phyloP scores from a whole-genome alignment of 2,888 invertebrate species.

The Yponomeuta cagnagella region DNA sequence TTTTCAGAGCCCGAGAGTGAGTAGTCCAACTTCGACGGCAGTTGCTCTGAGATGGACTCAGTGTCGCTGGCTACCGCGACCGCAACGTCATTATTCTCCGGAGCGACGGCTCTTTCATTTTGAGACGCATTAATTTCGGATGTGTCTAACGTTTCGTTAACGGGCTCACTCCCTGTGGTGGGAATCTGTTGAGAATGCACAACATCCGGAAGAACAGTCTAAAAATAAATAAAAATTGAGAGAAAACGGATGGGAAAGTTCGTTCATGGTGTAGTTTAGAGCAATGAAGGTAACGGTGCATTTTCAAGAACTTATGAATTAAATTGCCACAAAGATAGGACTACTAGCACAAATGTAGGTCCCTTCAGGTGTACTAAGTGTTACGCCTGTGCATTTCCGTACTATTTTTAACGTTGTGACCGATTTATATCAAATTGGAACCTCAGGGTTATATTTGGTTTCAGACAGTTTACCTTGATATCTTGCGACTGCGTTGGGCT shows the following conservation, averaged over 20 bases:
- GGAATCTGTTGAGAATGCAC: constrained; percentile 69
- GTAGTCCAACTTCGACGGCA: constrained; percentile 56
- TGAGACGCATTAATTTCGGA: constrained; percentile 34
- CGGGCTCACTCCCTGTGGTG: constrained; percentile 37
- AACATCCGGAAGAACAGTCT: constrained; percentile 73
- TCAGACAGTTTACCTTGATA: constrained; percentile 42
- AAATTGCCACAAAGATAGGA: neutral
- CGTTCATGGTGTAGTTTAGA: constrained; percentile 10
- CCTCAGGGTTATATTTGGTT: constrained; percentile 1
- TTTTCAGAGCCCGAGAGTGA: constrained; percentile 47
- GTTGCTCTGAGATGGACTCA: constrained; percentile 65
- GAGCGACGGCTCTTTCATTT: constrained; percentile 29
- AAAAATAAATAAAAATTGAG: constrained; percentile 61
- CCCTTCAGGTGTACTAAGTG: constrained; percentile 28
- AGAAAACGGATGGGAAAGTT: constrained; percentile 37
- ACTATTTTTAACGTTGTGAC: constrained; percentile 53
- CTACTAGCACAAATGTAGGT: neutral
- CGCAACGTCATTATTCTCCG: constrained; percentile 30
- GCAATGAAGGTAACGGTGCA: neutral
- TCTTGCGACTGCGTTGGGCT: constrained; percentile 45
- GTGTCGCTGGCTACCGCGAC: constrained; percentile 40
- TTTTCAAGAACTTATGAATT: neutral
- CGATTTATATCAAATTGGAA: constrained; percentile 18
- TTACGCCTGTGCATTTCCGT: constrained; percentile 46
- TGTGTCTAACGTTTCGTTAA: constrained; percentile 12